Evolutionary conservation across 2,888 invertebrate species (phyloP), one percentile per base, ranked within the genome.

Genomic region (Lysandra coridon): DNA sequence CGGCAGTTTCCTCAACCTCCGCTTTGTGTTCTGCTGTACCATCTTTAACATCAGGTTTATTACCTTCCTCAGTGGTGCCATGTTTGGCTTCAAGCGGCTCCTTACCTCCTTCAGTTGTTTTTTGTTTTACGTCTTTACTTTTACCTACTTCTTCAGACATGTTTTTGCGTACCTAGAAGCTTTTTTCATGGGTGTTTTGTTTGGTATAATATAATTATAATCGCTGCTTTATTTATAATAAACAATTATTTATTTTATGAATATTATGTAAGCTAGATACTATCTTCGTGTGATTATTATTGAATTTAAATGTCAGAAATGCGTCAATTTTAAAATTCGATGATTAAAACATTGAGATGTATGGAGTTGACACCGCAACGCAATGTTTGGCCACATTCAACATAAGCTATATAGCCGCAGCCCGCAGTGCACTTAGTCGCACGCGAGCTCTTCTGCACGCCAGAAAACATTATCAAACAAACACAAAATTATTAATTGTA

Each of bases 1-100:
- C 83, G 64, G 85, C 83, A 62, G 88, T 87, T 2, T 87, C 83
- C 4, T 84, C 84, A 5, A 88, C 82, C 82, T 88, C 88, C 49
- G 79, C 85, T 0, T 82, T 85, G 53, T 85, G 85, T 69, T 85
- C 85, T 30, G 80, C 79, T 33, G 78, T 5, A 44, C n/a, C 30
- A n/a, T 40, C 17, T 62, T 57, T 74, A 30, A 12, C 40, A 14
- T 74, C 57, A 7, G 78, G 33, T 23, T 69, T 83, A 7, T 80
- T 81, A 49, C 81, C 82, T 62, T 84, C 84, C 17, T 84, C 84
- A 10, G 83, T 83, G 4, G 82, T 82, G 79, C 84, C 87, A 49
- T 44, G 30, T 79, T 33, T 53, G 2, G 14, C 75, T 30, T 44
- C 49, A 4, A 57, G 57, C 17, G 75, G 33, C 79, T 30, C 62